A percentile compares a stretch with the other conserved stretches of the same genome.
These are phyloP conservation scores for Xylophagus ater DNA, from an alignment of 2,888 invertebrate species.

Conservation along the genomic window DNA sequence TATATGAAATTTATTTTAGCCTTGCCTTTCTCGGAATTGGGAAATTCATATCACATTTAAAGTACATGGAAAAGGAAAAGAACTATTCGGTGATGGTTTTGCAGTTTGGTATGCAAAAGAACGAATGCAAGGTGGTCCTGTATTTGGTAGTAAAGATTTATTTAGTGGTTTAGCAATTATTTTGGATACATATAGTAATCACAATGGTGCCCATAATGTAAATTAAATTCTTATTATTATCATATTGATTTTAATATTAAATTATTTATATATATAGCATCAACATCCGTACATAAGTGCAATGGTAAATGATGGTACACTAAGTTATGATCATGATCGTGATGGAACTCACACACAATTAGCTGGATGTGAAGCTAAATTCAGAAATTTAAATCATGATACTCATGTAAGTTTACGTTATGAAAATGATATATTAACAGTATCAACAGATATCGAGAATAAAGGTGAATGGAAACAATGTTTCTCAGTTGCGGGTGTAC, in stretches of 20 bases:
- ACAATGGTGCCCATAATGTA: constrained; percentile 97
- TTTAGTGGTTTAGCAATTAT: constrained; percentile 86
- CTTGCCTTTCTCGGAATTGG: constrained; percentile 83
- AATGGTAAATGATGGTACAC: constrained; percentile 93
- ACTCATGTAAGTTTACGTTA: constrained; percentile 86
- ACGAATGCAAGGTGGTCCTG: constrained; percentile 68
- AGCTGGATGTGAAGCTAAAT: constrained; percentile 92
- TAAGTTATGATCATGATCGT: constrained; percentile 94
- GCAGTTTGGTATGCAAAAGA: constrained; percentile 89
- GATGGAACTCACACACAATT: constrained; percentile 98
- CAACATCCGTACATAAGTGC: constrained; percentile 97
- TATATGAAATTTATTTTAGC: no score
- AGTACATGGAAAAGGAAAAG: constrained; percentile 89
- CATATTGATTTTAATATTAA: constrained; percentile 3
- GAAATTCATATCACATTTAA: constrained; percentile 93
- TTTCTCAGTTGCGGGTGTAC: constrained; percentile 76
- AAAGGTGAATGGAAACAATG: constrained; percentile 92
- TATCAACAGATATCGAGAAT: constrained; percentile 84
- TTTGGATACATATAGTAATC: constrained; percentile 97
- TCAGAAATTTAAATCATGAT: constrained; percentile 82
- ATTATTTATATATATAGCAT: constrained; percentile 52
- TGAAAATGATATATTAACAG: constrained; percentile 78
- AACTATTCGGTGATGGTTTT: constrained; percentile 94
- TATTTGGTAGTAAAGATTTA: constrained; percentile 90
- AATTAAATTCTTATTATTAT: constrained; percentile 31